Evolutionary conservation across 2,113 vertebrate species (phyloP).

Genomic region (Todiramphus saurophagus): DNA sequence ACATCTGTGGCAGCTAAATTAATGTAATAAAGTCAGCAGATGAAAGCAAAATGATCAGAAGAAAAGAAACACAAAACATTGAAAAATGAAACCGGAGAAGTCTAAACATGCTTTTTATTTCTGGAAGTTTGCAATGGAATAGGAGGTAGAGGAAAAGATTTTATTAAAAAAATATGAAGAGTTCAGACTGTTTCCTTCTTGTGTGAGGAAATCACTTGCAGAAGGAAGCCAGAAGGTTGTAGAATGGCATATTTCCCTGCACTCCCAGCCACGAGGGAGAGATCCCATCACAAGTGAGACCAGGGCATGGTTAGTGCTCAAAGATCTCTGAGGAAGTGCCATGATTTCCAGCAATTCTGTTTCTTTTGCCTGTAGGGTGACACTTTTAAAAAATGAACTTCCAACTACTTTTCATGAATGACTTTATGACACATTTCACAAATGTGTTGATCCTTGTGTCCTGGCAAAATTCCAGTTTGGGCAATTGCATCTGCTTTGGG

Average conservation of each 20-base stretch:
- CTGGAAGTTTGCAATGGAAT: neutral
- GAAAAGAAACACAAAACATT: slow-evolving; percentile 8
- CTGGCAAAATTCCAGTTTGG: neutral
- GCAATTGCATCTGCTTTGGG: neutral
- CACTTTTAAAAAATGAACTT: neutral
- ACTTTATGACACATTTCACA: neutral
- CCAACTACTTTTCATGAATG: neutral
- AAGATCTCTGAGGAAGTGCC: neutral
- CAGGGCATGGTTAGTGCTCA: neutral
- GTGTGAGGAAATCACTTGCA: neutral
- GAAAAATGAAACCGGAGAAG: slow-evolving; percentile 45
- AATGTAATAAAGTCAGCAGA: slow-evolving; percentile 46
- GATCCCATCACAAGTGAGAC: neutral
- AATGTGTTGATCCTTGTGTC: neutral
- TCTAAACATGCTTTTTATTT: slow-evolving; percentile 37
- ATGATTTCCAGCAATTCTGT: neutral
- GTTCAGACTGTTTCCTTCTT: neutral
- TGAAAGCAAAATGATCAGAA: slow-evolving; percentile 66
- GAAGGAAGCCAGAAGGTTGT: neutral
- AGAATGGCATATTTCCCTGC: neutral
- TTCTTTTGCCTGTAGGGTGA: neutral
- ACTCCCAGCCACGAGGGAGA: neutral
- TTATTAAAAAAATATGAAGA: slow-evolving; percentile 20
- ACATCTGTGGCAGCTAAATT: slow-evolving; percentile 39
- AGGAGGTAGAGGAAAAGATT: slow-evolving; percentile 15